Evolutionary conservation across 1,140 invertebrate species (phyloP).

Genomic region (Saccostrea glomerata): DNA sequence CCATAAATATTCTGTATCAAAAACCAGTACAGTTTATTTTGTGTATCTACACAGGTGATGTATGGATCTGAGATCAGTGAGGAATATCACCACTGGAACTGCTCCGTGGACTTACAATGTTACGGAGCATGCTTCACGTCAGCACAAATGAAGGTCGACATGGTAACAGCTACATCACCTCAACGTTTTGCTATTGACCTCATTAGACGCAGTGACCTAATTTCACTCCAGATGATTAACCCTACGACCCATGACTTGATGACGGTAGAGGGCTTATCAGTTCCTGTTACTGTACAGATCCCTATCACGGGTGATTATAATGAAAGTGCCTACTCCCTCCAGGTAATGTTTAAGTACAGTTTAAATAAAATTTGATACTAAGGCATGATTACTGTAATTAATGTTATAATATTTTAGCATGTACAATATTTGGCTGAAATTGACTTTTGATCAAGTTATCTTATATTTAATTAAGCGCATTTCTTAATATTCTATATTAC

Average conservation of each 20-base stretch:
- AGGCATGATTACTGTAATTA: no score
- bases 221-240: slow-evolving; percentile 39
- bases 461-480: no score
- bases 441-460: no score
- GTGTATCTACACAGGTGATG: slow-evolving; percentile 23
- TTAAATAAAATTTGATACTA: not conserved
- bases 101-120: slow-evolving; percentile 29
- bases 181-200: slow-evolving; percentile 27
- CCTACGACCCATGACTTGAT: slow-evolving; percentile 33
- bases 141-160: slow-evolving; percentile 40
- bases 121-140: slow-evolving; percentile 51
- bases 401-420: no score
- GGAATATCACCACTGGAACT: slow-evolving; percentile 45
- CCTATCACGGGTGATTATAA: slow-evolving; percentile 35
- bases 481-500: no score
- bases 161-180: slow-evolving; percentile 48
- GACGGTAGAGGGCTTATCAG: not conserved
- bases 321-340: slow-evolving; percentile 38
- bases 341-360: slow-evolving; percentile 25
- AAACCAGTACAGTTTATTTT: no score
- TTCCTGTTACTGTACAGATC: slow-evolving; percentile 11
- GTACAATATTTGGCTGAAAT: no score
- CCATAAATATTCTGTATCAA: no score
- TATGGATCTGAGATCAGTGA: slow-evolving; percentile 30
- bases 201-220: slow-evolving; percentile 41